Percentiles rank a stretch among this genome's conserved stretches.
Conservation (phyloP, 2,888 invertebrate genomes). For the Sipha maydis region DNA sequence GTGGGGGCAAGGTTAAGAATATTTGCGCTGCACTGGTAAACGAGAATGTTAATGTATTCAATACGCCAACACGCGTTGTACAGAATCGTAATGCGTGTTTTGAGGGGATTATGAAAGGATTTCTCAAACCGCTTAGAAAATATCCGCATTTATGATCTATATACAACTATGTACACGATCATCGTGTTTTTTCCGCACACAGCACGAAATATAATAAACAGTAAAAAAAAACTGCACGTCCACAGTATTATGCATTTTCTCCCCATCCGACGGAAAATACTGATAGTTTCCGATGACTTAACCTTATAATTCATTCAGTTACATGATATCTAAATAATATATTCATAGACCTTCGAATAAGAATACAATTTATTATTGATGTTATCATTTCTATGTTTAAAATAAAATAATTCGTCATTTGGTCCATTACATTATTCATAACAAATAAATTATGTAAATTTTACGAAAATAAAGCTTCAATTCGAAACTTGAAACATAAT, state of each 20-base stretch:
- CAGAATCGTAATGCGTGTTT: no score
- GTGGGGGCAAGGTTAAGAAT: not conserved
- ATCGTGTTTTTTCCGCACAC: no score
- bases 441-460: not conserved
- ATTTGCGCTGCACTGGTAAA: not conserved
- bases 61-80: no score
- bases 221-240: not conserved
- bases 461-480: no score
- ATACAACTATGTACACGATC: no score
- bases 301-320: not conserved
- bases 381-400: not conserved
- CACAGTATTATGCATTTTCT: not conserved
- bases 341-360: not conserved
- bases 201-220: no score
- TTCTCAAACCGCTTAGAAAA: no score
- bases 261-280: not conserved
- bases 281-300: not conserved
- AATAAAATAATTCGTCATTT: not conserved
- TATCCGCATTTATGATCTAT: not conserved
- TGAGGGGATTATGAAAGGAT: no score
- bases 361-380: not conserved
- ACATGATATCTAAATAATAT: not conserved
- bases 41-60: no score
- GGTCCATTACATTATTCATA: not conserved
- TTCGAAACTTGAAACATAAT: no score